Evolutionary conservation across 2,797 vertebrate species (phyloP).

Genomic region (Alfaro cultratus): DNA sequence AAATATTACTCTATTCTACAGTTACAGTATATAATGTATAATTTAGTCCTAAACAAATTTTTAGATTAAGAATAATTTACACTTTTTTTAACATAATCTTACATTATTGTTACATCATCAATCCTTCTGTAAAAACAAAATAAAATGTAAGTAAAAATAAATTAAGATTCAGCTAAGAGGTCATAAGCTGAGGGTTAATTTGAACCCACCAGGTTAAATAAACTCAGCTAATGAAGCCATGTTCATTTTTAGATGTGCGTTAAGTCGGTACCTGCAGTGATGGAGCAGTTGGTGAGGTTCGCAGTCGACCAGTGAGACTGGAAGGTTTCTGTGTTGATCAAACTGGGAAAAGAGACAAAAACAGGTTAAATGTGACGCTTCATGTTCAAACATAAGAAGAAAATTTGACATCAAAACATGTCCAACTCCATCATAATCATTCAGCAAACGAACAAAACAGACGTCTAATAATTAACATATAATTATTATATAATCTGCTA

Average conservation of each 20-base stretch:
- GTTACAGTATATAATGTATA: not conserved
- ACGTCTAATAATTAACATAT: not conserved
- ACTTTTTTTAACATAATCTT: not conserved
- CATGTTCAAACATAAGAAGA: not conserved
- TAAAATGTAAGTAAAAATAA: not conserved
- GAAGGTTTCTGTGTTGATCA: conserved; percentile 75
- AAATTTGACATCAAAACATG: not conserved
- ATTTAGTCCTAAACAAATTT: not conserved
- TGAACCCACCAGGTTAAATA: not conserved
- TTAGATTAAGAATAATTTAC: not conserved
- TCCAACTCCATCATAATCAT: not conserved
- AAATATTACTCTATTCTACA: not conserved
- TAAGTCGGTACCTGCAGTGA: conserved; percentile 77
- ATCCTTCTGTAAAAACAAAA: not conserved
- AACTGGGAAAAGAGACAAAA: conserved; percentile 66
- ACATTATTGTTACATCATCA: not conserved
- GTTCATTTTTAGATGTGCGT: not conserved
- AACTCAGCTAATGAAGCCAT: not conserved
- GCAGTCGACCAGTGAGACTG: conserved; percentile 83
- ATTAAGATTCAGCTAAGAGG: not conserved
- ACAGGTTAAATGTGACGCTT: not conserved
- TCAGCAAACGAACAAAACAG: not conserved
- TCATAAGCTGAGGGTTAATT: not conserved
- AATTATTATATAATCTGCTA: not conserved
- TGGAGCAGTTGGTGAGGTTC: conserved; percentile 86